Conservation (phyloP, 2,888 invertebrate genomes). For the Phalera bucephala region DNA sequence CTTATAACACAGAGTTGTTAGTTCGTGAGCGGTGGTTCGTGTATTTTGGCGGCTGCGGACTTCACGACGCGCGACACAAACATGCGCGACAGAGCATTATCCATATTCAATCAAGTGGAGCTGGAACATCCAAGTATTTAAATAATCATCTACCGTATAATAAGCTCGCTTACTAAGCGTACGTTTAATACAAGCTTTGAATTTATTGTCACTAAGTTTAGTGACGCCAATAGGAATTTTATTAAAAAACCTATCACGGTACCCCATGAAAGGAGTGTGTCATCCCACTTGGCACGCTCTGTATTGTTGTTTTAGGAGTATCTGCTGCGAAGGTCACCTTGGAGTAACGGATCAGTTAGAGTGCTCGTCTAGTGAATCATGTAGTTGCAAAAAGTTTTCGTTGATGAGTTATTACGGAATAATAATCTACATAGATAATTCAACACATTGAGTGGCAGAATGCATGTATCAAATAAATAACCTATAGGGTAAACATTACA, state of each 20-base stretch:
- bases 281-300: constrained; percentile 80
- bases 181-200: no score
- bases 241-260: no score
- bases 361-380: constrained; percentile 40
- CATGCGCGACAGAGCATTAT: constrained; percentile 78
- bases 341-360: constrained; percentile 30
- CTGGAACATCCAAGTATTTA: no score
- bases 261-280: constrained; percentile 41
- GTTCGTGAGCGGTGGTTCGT: constrained; percentile 11
- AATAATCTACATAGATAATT: constrained; percentile 28
- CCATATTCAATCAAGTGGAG: no score
- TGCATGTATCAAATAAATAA: constrained; percentile 73
- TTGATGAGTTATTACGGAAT: constrained; percentile 32
- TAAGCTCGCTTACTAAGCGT: no score
- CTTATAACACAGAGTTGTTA: background rate
- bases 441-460: constrained; percentile 80
- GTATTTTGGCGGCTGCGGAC: constrained; percentile 45
- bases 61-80: constrained; percentile 68
- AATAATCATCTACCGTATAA: no score
- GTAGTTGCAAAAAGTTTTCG: constrained; percentile 38
- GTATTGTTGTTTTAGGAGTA: constrained; percentile 62
- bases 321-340: constrained; percentile 50
- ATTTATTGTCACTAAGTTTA: no score
- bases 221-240: no score
- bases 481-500: constrained; percentile 17